Evolutionary conservation across 1,140 invertebrate species (phyloP).

Genomic region (Aphidius gifuensis): DNA sequence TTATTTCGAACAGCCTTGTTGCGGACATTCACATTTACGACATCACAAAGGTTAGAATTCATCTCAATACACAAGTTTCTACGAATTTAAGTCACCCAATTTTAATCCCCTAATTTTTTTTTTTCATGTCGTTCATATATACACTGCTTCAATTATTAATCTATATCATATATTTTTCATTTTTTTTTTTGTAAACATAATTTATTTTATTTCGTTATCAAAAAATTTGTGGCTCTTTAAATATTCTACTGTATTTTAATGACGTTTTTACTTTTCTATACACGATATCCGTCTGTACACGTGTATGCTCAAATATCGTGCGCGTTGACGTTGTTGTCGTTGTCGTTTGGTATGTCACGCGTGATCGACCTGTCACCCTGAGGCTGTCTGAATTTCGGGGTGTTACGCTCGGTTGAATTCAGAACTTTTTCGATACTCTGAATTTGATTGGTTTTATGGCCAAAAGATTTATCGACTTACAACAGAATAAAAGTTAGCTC

Average conservation of each 20-base stretch:
- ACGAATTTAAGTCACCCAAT: neutral
- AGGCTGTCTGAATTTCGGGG: neutral
- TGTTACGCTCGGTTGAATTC: constrained; percentile 10
- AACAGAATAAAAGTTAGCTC: constrained; percentile 1
- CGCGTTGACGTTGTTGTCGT: no score
- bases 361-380: constrained; percentile 25
- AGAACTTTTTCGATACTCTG: neutral
- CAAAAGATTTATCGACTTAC: neutral
- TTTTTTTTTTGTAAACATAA: no score
- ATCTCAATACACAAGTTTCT: constrained; percentile 1
- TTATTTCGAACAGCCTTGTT: constrained; percentile 55
- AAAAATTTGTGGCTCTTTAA: no score
- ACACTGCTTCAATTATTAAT: no score
- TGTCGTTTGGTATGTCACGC: constrained; percentile 8
- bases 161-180: no score
- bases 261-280: no score
- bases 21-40: constrained; percentile 51
- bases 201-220: no score
- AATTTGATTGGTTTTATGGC: neutral
- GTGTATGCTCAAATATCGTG: no score
- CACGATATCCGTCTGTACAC: no score
- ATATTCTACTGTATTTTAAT: no score
- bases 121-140: neutral
- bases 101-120: neutral
- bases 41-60: constrained; percentile 51